These are phyloP conservation scores for Eupristina koningsbergeri DNA, from an alignment of 1,140 invertebrate genomes.

Conservation along the genomic window DNA sequence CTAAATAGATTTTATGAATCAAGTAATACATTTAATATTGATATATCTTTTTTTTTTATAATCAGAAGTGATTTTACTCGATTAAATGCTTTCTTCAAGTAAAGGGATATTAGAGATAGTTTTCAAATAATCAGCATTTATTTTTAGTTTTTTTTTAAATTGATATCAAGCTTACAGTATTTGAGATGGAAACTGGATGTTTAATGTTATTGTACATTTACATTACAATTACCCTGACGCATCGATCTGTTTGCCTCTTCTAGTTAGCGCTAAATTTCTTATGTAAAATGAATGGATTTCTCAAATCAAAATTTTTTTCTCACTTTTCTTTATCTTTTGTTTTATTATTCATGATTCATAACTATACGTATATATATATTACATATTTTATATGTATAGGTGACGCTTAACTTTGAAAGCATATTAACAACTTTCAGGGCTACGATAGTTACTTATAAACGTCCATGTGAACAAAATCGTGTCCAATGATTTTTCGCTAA, in stretches of 20 bases:
- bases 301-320: background rate
- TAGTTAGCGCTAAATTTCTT: background rate
- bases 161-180: constrained; percentile 7
- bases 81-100: background rate
- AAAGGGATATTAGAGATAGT: constrained; percentile 41
- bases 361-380: constrained; percentile 14
- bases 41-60: background rate
- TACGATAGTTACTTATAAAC: constrained; percentile 49
- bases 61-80: background rate
- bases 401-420: constrained; percentile 28
- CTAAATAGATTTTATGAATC: constrained; percentile 43
- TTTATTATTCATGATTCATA: background rate
- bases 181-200: constrained; percentile 40
- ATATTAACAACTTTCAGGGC: constrained; percentile 34
- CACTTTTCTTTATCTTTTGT: background rate
- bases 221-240: constrained; percentile 15
- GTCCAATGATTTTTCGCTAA: constrained; percentile 51
- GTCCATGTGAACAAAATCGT: constrained; percentile 32
- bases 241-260: background rate
- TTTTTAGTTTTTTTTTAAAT: background rate
- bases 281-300: constrained; percentile 24
- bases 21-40: background rate
- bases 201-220: constrained; percentile 22
- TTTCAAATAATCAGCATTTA: constrained; percentile 15
- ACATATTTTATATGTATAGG: constrained; percentile 25